Evolutionary conservation across 2,888 invertebrate genomes (phyloP), one percentile per base, ranked within the genome.

Genomic region (Ormyrus pomaceus): DNA sequence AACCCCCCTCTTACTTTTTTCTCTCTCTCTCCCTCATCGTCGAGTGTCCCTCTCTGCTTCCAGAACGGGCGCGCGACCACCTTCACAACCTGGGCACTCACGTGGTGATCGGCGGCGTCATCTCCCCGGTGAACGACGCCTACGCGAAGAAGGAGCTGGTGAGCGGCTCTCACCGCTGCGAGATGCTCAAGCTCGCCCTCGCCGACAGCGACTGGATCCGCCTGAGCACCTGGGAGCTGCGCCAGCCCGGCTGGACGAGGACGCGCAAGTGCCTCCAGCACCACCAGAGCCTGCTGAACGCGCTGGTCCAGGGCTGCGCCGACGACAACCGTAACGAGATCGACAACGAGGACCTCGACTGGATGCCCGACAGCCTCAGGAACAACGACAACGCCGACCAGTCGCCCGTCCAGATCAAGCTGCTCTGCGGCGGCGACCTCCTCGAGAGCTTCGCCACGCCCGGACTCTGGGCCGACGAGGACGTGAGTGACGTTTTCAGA

Each of bases 61-160:
- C 90, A 98, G 98, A 99, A 93, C 94, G 98, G 84, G 98, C 98
- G 0, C 93, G 95, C 86, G 98, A 99, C 92, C 94, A 96, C 89
- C 93, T 98, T 34, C 95, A 96, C 86, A 93, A 94, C 83, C 91
- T 95, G 83, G 96, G 96, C 0, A 91, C 93, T 11, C 95, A 95
- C 83, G 92, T 93, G 74, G 98, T 99, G 0, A 92, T 98, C 2
- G 97, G 97, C 51, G 99, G 98, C 2, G 94, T 99, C 13, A 94
- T 98, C 80, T 98, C 98, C 3, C 99, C 99, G 0, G 98, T 98
- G 0, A 97, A 98, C 88, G 99, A 99, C 91, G 95, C 93, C 0
- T 99, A 99, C 88, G 95, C 94, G 0, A 99, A 98, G 89, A 96
- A 96, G 89, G 98, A 96, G 75, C 94, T 94, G 0, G 87, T 87